A percentile compares a stretch with the other conserved stretches of the same genome.
Evolutionary conservation across 2,888 invertebrate genomes (phyloP).

Genomic region (Brachylomia viminalis): DNA sequence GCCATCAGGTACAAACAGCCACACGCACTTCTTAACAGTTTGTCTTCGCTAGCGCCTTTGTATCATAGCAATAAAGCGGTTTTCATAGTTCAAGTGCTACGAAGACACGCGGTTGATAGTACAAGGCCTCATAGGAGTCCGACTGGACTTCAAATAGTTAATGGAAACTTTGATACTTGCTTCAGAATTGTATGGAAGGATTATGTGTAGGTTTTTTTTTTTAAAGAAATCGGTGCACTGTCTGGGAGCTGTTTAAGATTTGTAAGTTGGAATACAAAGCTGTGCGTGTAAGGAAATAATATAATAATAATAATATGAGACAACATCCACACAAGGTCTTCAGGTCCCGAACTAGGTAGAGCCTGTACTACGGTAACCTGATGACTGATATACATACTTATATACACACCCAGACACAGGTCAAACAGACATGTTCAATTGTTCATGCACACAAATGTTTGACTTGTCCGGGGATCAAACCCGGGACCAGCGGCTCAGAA

Average conservation of each 20-base stretch:
- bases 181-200: conserved; percentile 46
- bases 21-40: conserved; percentile 4
- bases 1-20: conserved; percentile 38
- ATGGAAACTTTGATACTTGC: conserved; percentile 49
- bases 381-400: no score
- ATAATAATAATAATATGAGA: no score
- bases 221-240: not conserved
- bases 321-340: no score
- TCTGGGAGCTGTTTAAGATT: conserved; percentile 10
- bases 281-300: not conserved
- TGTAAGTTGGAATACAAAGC: not conserved
- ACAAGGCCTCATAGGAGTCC: conserved; percentile 41
- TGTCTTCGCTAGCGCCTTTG: not conserved
- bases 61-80: not conserved
- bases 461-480: no score
- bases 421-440: no score
- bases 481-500: no score
- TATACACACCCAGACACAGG: no score
- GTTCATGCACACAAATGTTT: no score
- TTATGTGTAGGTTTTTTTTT: conserved; percentile 40
- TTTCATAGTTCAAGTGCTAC: not conserved
- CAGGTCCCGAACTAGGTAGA: no score
- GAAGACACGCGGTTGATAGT: conserved; percentile 11
- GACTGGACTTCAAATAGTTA: conserved; percentile 54
- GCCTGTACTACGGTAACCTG: no score